These are phyloP conservation scores for Anguilla rostrata DNA, from an alignment of 2,113 vertebrate species.

Conservation along the genomic window DNA sequence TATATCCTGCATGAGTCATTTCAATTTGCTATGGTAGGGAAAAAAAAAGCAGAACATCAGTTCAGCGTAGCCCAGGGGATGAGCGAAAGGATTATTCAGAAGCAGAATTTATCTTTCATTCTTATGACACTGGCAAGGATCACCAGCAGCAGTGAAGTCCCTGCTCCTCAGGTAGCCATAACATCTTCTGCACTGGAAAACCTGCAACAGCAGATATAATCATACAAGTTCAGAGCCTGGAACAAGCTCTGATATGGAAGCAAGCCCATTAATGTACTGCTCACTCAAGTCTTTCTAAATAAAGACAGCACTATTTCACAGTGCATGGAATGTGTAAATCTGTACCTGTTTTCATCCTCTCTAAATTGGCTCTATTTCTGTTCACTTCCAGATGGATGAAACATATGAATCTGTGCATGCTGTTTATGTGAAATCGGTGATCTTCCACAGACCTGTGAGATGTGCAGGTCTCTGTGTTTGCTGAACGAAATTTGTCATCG, in stretches of 20 bases:
- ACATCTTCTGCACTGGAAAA: background rate
- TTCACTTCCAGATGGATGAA: background rate
- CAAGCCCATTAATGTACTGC: background rate
- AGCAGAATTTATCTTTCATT: background rate
- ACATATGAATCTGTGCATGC: background rate
- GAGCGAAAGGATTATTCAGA: background rate
- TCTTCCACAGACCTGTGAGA: background rate
- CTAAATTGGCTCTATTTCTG: background rate
- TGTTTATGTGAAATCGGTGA: background rate
- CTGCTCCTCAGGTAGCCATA: background rate
- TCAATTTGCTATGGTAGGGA: background rate
- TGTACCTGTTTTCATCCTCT: background rate
- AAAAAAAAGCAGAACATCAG: background rate
- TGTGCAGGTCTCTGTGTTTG: background rate
- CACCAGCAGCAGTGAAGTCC: background rate
- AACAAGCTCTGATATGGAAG: background rate
- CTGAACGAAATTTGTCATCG: background rate
- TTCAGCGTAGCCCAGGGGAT: background rate
- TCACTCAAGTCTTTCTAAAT: background rate
- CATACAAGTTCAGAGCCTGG: background rate
- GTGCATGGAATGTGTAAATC: background rate
- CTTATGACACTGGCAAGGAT: background rate
- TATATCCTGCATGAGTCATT: background rate
- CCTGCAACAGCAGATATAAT: background rate
- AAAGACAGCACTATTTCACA: background rate